Conservation (phyloP, 2,888 invertebrate species). For the Busseola fusca region DNA sequence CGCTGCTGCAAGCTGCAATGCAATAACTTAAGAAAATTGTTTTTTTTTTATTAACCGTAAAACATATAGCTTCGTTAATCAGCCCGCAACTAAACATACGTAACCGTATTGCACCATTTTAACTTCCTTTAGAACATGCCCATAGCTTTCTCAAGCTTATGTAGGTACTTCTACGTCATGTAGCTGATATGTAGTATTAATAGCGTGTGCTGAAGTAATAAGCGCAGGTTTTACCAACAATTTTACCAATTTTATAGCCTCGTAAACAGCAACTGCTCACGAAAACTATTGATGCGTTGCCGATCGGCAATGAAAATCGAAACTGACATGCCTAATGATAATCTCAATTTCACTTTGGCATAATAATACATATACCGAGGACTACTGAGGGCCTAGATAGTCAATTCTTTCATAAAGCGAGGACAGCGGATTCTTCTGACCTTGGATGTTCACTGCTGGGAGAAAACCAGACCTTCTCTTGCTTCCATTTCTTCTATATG, state of each 20-base stretch:
- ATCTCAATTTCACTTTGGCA: neutral
- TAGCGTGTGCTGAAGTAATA: slow-evolving; percentile 38
- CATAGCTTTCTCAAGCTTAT: slow-evolving; percentile 14
- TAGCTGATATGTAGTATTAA: slow-evolving; percentile 19
- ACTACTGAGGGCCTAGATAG: too few relatives aligned
- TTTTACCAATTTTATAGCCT: slow-evolving; percentile 31
- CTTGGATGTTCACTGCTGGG: neutral
- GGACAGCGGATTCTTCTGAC: neutral
- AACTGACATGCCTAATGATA: neutral
- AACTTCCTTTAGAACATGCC: slow-evolving; percentile 15
- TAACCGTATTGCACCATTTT: slow-evolving; percentile 46
- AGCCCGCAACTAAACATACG: slow-evolving; percentile 29
- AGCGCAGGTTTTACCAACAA: slow-evolving; percentile 20
- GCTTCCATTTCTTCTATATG: neutral
- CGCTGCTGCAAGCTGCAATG: neutral
- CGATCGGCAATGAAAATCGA: slow-evolving; percentile 18
- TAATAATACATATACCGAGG: too few relatives aligned
- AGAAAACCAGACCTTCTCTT: neutral
- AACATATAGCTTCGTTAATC: slow-evolving; percentile 33
- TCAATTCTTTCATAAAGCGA: neutral
- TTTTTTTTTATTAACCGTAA: slow-evolving; percentile 31
- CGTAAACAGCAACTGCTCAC: slow-evolving; percentile 24
- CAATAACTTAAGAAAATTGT: slow-evolving; percentile 4
- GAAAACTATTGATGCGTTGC: slow-evolving; percentile 11
- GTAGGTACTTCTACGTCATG: slow-evolving; percentile 7